Base-by-base conservation (phyloP, 2,888 invertebrate genomes). In the Nephrocerus scutellatus region DNA sequence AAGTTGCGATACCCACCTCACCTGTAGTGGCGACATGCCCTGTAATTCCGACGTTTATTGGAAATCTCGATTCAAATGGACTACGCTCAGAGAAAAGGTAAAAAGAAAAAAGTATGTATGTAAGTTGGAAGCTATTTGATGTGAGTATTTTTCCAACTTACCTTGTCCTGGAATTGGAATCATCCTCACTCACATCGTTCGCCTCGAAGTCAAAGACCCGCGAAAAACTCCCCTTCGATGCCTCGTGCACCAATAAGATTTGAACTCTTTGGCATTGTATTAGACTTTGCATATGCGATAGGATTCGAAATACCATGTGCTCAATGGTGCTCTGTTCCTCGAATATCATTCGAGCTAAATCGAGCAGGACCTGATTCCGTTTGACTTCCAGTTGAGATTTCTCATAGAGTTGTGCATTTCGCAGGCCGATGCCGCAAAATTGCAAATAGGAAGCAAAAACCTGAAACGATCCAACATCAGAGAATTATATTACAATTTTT, bases 251-350 rank as follows among this genome's bases (percentile, higher is more conserved):
- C 59, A 95, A 72, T 47, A 95, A 76, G 47, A 90, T 85, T 85
- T 95, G 93, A 53, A 92, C 93, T 59, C 93, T 77, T 69, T 92
- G 89, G 72, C 93, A 93, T 68, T 91, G 85, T 54, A 95, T 88
- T 50, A 95, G 75, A 55, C 90, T 90, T 70, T 92, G 90, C 52
- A 91, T 92, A 68, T 93, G 93, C 41, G 90, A 82, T 62, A 95
- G 73, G 71, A 95, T 93, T 70, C 92, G 79, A 57, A 88, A 79
- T 44, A 95, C 90, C 77, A 93, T 87, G 70, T 89, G 90, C 63
- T 93, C 93, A 57, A 95, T 87, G 57, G 92, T 93, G 70, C 88
- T 90, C 70, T 95, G 93, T 70, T 95, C 93, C 65, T 92, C 91
- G 65, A 93, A 95, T 57, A 95, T 89, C 84, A 93, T 92, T 56